phyloP scores from a whole-genome alignment of 2,797 vertebrate genomes.

The Dermochelys coriacea region DNA sequence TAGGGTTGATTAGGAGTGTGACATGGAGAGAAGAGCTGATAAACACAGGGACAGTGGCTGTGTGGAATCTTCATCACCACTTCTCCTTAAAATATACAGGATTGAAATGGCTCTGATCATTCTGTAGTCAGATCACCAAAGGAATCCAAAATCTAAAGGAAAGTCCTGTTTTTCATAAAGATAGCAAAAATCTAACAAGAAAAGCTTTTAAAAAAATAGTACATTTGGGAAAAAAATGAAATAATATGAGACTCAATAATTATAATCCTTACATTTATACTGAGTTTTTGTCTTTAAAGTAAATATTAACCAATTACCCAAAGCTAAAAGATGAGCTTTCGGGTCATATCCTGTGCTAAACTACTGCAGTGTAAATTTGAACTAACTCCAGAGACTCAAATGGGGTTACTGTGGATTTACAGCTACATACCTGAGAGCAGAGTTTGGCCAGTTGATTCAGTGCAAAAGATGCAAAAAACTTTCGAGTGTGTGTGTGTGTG shows the following conservation, averaged over 20 bases:
- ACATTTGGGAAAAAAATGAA: conserved; percentile 26
- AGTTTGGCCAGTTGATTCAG: neutral
- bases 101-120: conserved; percentile 57
- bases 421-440: neutral
- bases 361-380: conserved; percentile 43
- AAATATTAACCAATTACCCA: conserved; percentile 72
- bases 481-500: neutral
- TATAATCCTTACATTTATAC: conserved; percentile 59
- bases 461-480: neutral
- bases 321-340: conserved; percentile 43
- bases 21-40: conserved; percentile 27
- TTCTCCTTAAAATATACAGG: conserved; percentile 59
- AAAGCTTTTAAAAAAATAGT: conserved; percentile 35
- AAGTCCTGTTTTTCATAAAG: conserved; percentile 35
- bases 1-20: conserved; percentile 48
- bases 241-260: conserved; percentile 61
- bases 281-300: conserved; percentile 62
- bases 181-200: neutral
- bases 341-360: conserved; percentile 59
- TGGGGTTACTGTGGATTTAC: neutral
- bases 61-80: conserved; percentile 54
- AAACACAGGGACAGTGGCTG: conserved; percentile 54
- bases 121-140: conserved; percentile 48
- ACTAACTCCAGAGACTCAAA: conserved; percentile 42
- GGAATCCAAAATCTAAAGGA: conserved; percentile 53